Conservation (phyloP, 2,888 invertebrate species). For the Harpalus rufipes region DNA sequence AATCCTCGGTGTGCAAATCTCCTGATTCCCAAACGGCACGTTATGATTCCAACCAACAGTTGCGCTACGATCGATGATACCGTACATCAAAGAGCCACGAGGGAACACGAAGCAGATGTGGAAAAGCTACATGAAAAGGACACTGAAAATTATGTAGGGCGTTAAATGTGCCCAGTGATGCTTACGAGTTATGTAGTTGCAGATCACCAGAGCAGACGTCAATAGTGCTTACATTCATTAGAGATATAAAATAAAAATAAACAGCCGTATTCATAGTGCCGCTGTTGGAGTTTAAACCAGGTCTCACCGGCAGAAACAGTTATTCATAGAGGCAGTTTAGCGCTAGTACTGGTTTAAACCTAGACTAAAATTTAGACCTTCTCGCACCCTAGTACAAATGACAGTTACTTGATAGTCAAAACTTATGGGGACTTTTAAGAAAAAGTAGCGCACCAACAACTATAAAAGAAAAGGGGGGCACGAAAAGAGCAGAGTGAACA, state of each 20-base stretch:
- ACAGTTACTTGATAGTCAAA: no score
- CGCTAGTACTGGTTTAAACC: no score
- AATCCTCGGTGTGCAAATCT: not conserved
- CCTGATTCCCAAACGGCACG: not conserved
- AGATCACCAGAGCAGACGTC: not conserved
- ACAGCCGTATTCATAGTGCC: no score
- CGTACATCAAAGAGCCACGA: constrained; percentile 32
- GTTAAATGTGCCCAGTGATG: constrained; percentile 20
- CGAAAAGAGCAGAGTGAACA: no score
- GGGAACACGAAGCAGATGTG: constrained; percentile 7
- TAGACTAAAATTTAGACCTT: no score
- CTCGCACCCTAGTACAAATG: no score
- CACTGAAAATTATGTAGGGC: constrained; percentile 45
- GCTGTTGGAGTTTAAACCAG: no score
- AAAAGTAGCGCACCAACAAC: no score
- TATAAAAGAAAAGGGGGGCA: no score
- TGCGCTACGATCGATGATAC: constrained; percentile 44
- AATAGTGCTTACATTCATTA: not conserved
- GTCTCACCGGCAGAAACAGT: no score
- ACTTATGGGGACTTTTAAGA: no score
- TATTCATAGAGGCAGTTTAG: no score
- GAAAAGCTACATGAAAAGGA: constrained; percentile 42
- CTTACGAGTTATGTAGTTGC: not conserved
- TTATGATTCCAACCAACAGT: constrained; percentile 28
- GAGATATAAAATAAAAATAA: not conserved